Evolutionary conservation across 2,113 vertebrate species (phyloP).

Genomic region (Holacanthus passer): DNA sequence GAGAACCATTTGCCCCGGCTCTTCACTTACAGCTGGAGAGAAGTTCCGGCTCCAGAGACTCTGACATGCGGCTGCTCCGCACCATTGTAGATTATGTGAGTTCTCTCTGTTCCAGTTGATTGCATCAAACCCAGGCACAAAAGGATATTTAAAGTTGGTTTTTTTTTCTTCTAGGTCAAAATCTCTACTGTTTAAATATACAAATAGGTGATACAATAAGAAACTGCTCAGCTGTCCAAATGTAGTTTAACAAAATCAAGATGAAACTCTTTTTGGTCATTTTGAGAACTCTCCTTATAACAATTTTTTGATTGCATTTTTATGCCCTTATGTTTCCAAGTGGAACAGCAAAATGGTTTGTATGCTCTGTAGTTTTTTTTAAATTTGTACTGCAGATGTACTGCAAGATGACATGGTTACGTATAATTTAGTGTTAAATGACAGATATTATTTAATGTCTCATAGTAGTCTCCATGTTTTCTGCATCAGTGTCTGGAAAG

Average conservation of each 20-base stretch:
- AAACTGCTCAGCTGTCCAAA: not conserved
- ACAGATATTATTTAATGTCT: not conserved
- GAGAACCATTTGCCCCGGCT: constrained; percentile 89
- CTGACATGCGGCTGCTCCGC: constrained; percentile 89
- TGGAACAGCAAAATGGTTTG: too few species aligned
- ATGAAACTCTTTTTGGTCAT: not conserved
- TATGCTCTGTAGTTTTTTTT: not conserved
- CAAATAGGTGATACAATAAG: not conserved
- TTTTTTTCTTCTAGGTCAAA: not conserved
- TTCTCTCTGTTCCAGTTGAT: not conserved
- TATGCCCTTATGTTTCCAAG: too few species aligned
- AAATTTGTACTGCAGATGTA: not conserved
- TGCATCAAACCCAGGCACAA: not conserved
- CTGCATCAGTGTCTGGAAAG: constrained; percentile 89
- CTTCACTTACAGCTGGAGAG: constrained; percentile 92
- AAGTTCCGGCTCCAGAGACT: constrained; percentile 88
- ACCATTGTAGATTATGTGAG: constrained; percentile 91
- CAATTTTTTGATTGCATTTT: not conserved
- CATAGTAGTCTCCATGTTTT: constrained; percentile 10
- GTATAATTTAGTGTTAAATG: not conserved
- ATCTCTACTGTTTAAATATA: not conserved
- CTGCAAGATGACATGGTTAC: not conserved
- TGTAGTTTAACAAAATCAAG: not conserved
- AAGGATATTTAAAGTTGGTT: too few species aligned
- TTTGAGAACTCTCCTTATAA: not conserved